Evolutionary conservation across 2,113 vertebrate genomes (phyloP), one percentile per base, ranked within the genome.

Genomic region (Nerophis ophidion): DNA sequence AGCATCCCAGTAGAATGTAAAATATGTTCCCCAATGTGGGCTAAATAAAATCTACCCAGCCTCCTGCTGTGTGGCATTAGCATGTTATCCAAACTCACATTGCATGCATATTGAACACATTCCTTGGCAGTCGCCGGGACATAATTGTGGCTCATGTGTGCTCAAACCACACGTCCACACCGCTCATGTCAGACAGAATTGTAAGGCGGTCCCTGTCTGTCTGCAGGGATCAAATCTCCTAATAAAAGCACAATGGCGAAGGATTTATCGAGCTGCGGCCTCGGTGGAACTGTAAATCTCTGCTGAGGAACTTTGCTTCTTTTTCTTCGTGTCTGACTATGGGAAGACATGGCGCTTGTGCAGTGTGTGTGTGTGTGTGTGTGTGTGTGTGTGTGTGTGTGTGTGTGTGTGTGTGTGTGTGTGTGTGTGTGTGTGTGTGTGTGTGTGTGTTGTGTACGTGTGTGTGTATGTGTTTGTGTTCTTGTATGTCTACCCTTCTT

Each of bases 281-380:
- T 42, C 63, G 9, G 49, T 61, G 71, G 58, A 75, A 71, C 68
- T 68, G 68, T 81, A 82, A 79, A 79, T 66, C 81, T 80, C 69
- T 68, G 84, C 82, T 85, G 65, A 85, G 76, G 84, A 84, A 76
- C 74, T 76, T 69, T 66, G 81, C 81, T 79, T 86, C 71, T 81
- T 80, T 71, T 82, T 80, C 40, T 13, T 74, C 26, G 57, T 59
- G 72, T 40, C 45, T 50, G 66, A 63, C 75, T 77, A 75, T 87
- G 80, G 77, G 83, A 86, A 76, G 82, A 88, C 91, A 26, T 26
- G 19, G 19, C 92, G 89, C 90, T 91, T 90, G 88, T 89, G 88
- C 88, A 63, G 36, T 44, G n/a, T 45, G 35, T 60, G 17, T 57
- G 42, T 63, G n/a, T 57, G 48, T 53, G 47, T 53, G 46, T 58